Conservation (phyloP, 2,888 invertebrate species). For the Rotaria socialis region DNA sequence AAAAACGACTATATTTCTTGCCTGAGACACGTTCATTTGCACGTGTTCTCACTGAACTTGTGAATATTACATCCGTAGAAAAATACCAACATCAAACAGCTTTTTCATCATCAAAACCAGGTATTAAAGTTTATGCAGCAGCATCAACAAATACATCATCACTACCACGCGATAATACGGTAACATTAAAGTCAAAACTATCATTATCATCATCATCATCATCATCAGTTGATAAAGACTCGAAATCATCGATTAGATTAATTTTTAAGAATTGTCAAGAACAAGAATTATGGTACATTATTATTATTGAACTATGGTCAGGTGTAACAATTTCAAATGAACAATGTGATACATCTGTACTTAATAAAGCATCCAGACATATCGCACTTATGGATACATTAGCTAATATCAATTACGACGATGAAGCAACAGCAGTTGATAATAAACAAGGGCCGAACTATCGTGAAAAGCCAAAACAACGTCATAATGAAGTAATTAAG, state of each 20-base stretch:
- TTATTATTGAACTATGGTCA: conserved; percentile 2
- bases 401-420: neutral
- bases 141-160: neutral
- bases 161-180: neutral
- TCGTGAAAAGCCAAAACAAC: neutral
- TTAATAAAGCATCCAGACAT: neutral
- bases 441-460: neutral
- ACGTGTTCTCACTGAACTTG: neutral
- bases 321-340: conserved; percentile 2
- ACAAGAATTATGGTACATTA: conserved; percentile 11
- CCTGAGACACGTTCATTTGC: neutral
- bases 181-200: neutral
- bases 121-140: neutral
- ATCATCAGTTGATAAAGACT: neutral
- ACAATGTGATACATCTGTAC: neutral
- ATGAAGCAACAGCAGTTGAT: too few relatives aligned
- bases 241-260: neutral
- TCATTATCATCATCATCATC: too few relatives aligned
- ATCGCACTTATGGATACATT: conserved; percentile 21
- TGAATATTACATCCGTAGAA: neutral
- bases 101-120: neutral
- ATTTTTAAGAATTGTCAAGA: neutral
- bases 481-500: neutral
- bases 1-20: conserved; percentile 17
- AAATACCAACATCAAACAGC: conserved; percentile 27